phyloP scores from a whole-genome alignment of 2,113 vertebrate species.

The Podiceps cristatus region DNA sequence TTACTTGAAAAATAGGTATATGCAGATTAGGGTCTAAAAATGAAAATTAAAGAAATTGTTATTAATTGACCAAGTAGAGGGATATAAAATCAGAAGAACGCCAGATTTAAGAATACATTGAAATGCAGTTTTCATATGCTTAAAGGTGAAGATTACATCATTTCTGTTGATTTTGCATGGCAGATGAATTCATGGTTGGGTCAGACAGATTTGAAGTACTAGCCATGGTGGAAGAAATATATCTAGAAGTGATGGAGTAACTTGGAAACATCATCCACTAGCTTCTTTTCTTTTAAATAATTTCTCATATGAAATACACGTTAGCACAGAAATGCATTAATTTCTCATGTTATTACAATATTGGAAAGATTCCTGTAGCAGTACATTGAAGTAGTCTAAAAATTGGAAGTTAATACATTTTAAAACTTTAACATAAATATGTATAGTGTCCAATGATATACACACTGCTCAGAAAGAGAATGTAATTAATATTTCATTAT shows the following conservation, averaged over 20 bases:
- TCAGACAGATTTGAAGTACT: not conserved
- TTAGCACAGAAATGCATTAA: not conserved
- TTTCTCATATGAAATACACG: not conserved
- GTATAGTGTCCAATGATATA: not conserved
- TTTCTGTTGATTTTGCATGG: not conserved
- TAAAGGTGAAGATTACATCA: not conserved
- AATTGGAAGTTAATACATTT: not conserved
- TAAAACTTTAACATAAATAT: not conserved
- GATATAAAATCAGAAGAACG: not conserved
- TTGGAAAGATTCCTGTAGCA: not conserved
- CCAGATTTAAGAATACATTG: not conserved
- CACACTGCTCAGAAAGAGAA: not conserved
- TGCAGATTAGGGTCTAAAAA: not conserved
- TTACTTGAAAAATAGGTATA: rapidly evolving
- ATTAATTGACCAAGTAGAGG: not conserved
- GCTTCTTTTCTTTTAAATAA: not conserved
- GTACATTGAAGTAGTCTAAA: not conserved
- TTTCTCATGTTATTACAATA: not conserved
- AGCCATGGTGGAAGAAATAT: not conserved
- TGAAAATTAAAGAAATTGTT: not conserved
- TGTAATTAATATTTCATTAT: slow-evolving; percentile 2
- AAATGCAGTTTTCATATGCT: not conserved
- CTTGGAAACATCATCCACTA: not conserved
- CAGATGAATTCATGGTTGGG: not conserved
- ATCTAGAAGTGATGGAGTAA: not conserved